Percentiles rank a stretch among this genome's conserved stretches.
Conservation (phyloP, 2,113 vertebrate species). For the Pituophis catenifer region DNA sequence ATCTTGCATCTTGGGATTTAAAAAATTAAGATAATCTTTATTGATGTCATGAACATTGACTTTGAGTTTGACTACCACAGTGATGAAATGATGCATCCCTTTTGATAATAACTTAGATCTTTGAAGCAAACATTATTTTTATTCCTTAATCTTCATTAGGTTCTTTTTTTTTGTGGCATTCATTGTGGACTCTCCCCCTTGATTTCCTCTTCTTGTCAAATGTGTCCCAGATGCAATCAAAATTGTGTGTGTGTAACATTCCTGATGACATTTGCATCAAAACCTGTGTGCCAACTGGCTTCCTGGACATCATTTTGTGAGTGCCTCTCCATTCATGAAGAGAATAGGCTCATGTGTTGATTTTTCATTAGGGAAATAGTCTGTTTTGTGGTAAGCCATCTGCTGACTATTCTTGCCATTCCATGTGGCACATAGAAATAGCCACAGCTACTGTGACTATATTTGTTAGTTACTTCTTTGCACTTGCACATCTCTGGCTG, state of each 20-base stretch:
- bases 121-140: not conserved
- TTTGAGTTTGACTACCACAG: not conserved
- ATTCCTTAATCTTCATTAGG: not conserved
- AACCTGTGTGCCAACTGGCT: slow-evolving; percentile 47
- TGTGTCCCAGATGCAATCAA: slow-evolving; percentile 46
- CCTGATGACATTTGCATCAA: slow-evolving; percentile 16
- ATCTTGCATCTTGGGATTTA: not conserved
- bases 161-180: not conserved
- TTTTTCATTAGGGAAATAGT: slow-evolving; percentile 51
- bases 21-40: not conserved
- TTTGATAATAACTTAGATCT: not conserved
- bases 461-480: not conserved
- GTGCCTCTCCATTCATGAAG: slow-evolving; percentile 48
- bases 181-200: not conserved
- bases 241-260: slow-evolving; percentile 38
- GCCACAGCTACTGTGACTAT: fast-evolving
- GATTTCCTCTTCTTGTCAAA: slow-evolving; percentile 33
- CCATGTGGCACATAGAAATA: slow-evolving; percentile 4
- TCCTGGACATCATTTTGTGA: not conserved
- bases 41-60: not conserved
- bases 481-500: fast-evolving
- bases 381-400: slow-evolving; percentile 42
- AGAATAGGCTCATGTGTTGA: slow-evolving; percentile 41
- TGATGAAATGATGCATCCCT: not conserved
- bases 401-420: not conserved